These are phyloP conservation scores for Ctenicera cuprea DNA, from an alignment of 2,888 invertebrate species.

Conservation along the genomic window DNA sequence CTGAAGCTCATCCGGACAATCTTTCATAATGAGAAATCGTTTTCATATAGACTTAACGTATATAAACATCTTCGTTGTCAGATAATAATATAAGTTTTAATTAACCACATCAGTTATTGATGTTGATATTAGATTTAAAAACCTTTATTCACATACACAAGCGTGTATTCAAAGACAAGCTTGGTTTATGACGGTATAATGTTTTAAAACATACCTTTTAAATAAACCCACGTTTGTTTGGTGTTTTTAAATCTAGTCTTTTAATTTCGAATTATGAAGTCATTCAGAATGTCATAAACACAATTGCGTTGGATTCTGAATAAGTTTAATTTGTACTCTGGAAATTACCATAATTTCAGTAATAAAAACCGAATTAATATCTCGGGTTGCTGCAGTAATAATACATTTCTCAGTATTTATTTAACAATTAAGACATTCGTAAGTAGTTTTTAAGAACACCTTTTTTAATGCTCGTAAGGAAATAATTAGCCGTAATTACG, in stretches of 20 bases:
- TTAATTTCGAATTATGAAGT: slow-evolving; percentile 30
- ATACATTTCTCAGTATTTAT: slow-evolving; percentile 56
- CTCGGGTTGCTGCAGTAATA: slow-evolving; percentile 41
- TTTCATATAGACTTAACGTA: not conserved
- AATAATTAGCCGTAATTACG: slow-evolving; percentile 57
- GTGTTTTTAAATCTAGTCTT: slow-evolving; percentile 10
- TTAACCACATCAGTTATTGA: not conserved
- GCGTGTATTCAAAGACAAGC: not conserved
- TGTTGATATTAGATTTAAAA: slow-evolving; percentile 10
- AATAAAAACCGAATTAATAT: slow-evolving; percentile 51
- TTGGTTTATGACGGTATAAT: not conserved
- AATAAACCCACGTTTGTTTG: slow-evolving; percentile 9
- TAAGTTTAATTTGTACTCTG: slow-evolving; percentile 12
- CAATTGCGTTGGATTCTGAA: slow-evolving; percentile 4
- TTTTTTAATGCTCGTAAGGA: slow-evolving; percentile 52
- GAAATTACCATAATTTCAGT: slow-evolving; percentile 48
- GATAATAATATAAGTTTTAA: slow-evolving; percentile 20
- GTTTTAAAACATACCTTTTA: slow-evolving; percentile 12
- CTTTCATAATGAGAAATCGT: not conserved
- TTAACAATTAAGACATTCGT: slow-evolving; percentile 59
- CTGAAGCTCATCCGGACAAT: slow-evolving; percentile 2
- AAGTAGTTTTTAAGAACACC: slow-evolving; percentile 58
- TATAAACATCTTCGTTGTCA: not conserved
- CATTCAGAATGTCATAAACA: slow-evolving; percentile 30
- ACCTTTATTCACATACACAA: not conserved